These are phyloP conservation scores for Girardia tigrina DNA, from an alignment of 2,888 invertebrate genomes.

Conservation along the genomic window DNA sequence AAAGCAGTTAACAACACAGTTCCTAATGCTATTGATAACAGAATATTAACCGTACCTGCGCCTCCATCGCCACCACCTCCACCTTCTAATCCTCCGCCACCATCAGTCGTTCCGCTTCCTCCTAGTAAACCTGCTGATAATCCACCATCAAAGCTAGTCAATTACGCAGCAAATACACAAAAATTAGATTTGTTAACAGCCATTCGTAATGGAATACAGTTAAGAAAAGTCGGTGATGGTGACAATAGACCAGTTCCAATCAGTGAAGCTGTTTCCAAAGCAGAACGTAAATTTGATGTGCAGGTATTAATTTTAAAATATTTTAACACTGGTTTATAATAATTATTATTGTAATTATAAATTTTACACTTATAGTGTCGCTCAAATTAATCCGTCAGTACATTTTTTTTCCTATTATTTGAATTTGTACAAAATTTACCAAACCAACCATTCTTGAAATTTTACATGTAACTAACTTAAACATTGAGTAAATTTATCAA, in stretches of 20 bases:
- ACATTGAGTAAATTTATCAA: too few relatives aligned
- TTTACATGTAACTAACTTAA: too few relatives aligned
- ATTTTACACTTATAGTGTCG: too few relatives aligned
- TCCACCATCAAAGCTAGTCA: neutral
- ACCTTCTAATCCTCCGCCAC: neutral
- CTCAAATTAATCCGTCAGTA: too few relatives aligned
- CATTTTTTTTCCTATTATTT: too few relatives aligned
- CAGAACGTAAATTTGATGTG: conserved; percentile 26
- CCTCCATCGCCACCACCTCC: neutral
- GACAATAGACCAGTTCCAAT: conserved; percentile 2
- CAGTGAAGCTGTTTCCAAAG: neutral
- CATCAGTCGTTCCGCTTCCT: neutral
- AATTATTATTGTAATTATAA: too few relatives aligned
- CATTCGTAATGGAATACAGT: conserved; percentile 32
- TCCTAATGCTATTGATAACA: neutral
- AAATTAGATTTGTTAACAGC: conserved; percentile 25
- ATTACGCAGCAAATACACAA: neutral
- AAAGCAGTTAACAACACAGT: neutral
- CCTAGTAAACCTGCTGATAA: neutral
- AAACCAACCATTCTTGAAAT: too few relatives aligned
- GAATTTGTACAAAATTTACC: too few relatives aligned
- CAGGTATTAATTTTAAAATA: too few relatives aligned
- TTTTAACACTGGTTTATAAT: too few relatives aligned
- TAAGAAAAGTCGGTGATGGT: conserved; percentile 24
- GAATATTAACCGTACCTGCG: neutral